Conservation (phyloP, 2,888 invertebrate species). For the Parascotia fuliginaria region DNA sequence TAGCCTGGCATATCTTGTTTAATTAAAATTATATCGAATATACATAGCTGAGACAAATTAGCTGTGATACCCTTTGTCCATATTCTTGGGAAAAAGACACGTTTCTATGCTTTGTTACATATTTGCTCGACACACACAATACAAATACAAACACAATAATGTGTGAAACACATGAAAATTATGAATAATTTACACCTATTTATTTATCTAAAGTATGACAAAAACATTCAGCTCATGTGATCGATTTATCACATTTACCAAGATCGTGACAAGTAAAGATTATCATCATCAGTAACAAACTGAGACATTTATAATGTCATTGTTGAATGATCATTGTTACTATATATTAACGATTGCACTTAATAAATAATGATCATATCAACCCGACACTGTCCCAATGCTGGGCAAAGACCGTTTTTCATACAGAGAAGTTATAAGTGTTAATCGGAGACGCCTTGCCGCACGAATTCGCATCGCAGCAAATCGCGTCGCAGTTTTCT, state of each 20-base stretch:
- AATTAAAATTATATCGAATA: too few relatives aligned
- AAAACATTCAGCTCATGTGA: constrained; percentile 58
- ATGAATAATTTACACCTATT: not conserved
- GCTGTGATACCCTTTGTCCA: too few relatives aligned
- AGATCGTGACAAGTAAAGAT: constrained; percentile 72
- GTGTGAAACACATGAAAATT: not conserved
- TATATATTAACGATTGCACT: not conserved
- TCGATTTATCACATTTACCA: constrained; percentile 66
- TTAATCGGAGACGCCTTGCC: too few relatives aligned
- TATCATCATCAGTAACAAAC: constrained; percentile 56
- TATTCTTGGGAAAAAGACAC: too few relatives aligned
- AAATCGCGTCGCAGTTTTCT: too few relatives aligned
- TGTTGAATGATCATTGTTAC: not conserved
- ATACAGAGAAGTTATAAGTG: too few relatives aligned
- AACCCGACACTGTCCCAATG: too few relatives aligned
- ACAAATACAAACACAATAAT: constrained; percentile 1
- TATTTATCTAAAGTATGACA: constrained; percentile 19
- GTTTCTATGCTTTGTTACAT: not conserved
- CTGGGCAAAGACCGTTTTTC: too few relatives aligned
- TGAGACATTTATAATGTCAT: constrained; percentile 33
- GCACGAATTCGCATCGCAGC: too few relatives aligned
- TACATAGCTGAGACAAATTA: too few relatives aligned
- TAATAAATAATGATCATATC: too few relatives aligned
- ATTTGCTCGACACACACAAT: not conserved
- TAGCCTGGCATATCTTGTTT: too few relatives aligned